Base-by-base conservation (phyloP, 2,113 vertebrate genomes). In the Tretioscincus oriximinensis region DNA sequence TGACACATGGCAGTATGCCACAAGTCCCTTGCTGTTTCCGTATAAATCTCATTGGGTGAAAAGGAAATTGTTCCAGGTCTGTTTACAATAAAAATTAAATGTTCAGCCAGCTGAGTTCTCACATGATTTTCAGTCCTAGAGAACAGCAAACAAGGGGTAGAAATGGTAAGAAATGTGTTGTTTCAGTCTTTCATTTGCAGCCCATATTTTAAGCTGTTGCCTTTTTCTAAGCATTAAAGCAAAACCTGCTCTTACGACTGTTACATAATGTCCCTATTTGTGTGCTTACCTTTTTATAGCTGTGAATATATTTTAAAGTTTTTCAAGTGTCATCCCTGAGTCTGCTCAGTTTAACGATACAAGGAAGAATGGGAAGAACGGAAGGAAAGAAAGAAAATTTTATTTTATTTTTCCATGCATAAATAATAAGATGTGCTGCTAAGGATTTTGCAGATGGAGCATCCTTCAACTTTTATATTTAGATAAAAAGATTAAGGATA, bases 11-110 rank as follows among this genome's bases (percentile, higher is more conserved):
- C 78, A 73, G 73, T 85, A 83, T 82, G 81, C 88, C 89, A 90
- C 91, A 92, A 93, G 90, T 45, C 86, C 76, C 18, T 64, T 28
- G 82, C 78, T 76, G 90, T 88, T 92, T 91, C 87, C 78, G 89
- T 83, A 41, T 45, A 87, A 24, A 80, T 78, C 77, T 82, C 21
- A 82, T 4, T 61, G 51, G 31, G 35, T 77, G 83, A 5, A 60
- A 51, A 26, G 67, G 60, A 86, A 90, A 87, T 61, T 58, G 81
- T 90, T 88, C 21, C 83, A 91, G 78, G 78, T 84, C 82, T 72
- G 88, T 35, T 21, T 76, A 80, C 88, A 86, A 67, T 54, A 68
- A 51, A 88, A 89, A 81, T 81, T 81, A 88, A 88, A 84, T 83
- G 84, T 77, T 87, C 82, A 85, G 81, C 82, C 81, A 51, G 63